Evolutionary conservation across 2,888 invertebrate genomes (phyloP), one percentile per base, ranked within the genome.

Genomic region (Galerucella calmariensis): DNA sequence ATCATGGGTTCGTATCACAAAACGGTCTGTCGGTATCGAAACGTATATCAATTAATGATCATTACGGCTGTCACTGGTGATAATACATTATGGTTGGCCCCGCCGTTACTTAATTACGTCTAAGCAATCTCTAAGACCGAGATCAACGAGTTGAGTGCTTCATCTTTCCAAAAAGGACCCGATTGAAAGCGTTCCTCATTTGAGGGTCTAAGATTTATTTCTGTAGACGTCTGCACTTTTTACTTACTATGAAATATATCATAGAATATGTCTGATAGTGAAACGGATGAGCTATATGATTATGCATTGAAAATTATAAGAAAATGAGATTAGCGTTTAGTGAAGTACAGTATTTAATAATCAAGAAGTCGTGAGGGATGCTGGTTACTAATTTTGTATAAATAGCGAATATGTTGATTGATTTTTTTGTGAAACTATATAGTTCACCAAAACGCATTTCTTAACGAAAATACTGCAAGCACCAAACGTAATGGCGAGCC

Each of bases 51-150:
- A 76, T 76, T 74, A 74, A 74, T 67, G 72, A 75, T 70, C 73
- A 51, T 70, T 75, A 48, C 66, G 35, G 62, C 61, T 63, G 72
- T 72, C 76, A 67, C 67, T 68, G 70, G 67, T 69, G 67, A 76
- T 76, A 74, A 74, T 69, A 67, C 67, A 72, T 72, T 74, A 68
- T 67, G 69, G 67, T 63, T 72, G 46, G 65, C 62, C 70, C 59
- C 74, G 76, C 74, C 62, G 74, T 76, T 74, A 68, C 74, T 76
- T 74, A 76, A 76, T 75, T 75, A 75, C 59, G 58, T 75, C 66
- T 67, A 27, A 68, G 62, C 63, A 73, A 73, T 73, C 73, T 58
- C 35, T 67, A 51, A 66, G 67, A 35, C 59, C 16, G 16, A 61
- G n/a, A 67, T 67, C 56, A 67, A 59, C 46, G 67, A 67, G 14